phyloP scores from a whole-genome alignment of 2,888 invertebrate species.

The Electrophaes corylata region DNA sequence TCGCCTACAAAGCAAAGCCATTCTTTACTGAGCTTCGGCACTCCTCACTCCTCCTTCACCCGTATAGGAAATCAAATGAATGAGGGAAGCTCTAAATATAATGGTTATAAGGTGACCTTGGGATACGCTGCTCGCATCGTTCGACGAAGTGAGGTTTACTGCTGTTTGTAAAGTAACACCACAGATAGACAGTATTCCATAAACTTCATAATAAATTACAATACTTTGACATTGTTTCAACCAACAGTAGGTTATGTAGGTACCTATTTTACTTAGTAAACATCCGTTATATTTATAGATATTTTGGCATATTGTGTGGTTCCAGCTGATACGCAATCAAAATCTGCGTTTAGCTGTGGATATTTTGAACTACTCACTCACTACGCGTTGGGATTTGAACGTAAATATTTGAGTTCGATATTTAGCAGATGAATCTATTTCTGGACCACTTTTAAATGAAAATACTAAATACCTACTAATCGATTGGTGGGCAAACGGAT shows the following conservation, averaged over 20 bases:
- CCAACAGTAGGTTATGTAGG: background rate
- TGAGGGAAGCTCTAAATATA: slow-evolving; percentile 30
- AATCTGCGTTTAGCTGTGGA: slow-evolving; percentile 6
- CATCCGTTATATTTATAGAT: background rate
- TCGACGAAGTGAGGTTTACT: slow-evolving; percentile 20
- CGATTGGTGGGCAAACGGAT: slow-evolving; percentile 2
- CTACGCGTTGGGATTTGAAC: slow-evolving; percentile 28
- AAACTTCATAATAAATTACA: too few relatives aligned
- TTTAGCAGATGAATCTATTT: slow-evolving; percentile 32
- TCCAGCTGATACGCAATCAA: slow-evolving; percentile 6
- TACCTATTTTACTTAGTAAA: slow-evolving; percentile 1
- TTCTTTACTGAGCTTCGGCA: slow-evolving; percentile 29
- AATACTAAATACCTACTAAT: slow-evolving; percentile 22
- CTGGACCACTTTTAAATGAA: slow-evolving; percentile 19
- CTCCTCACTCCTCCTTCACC: slow-evolving; percentile 21
- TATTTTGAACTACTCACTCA: slow-evolving; percentile 35
- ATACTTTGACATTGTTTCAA: background rate
- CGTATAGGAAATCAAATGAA: slow-evolving; percentile 26
- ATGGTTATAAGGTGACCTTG: slow-evolving; percentile 33
- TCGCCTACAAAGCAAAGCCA: slow-evolving; percentile 41
- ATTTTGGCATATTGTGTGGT: background rate
- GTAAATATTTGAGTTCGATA: slow-evolving; percentile 35
- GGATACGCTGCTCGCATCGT: slow-evolving; percentile 12
- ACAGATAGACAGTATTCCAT: background rate
- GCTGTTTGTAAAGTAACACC: slow-evolving; percentile 6